phyloP scores from a whole-genome alignment of 2,888 invertebrate species.

The Perizoma flavofasciatum region DNA sequence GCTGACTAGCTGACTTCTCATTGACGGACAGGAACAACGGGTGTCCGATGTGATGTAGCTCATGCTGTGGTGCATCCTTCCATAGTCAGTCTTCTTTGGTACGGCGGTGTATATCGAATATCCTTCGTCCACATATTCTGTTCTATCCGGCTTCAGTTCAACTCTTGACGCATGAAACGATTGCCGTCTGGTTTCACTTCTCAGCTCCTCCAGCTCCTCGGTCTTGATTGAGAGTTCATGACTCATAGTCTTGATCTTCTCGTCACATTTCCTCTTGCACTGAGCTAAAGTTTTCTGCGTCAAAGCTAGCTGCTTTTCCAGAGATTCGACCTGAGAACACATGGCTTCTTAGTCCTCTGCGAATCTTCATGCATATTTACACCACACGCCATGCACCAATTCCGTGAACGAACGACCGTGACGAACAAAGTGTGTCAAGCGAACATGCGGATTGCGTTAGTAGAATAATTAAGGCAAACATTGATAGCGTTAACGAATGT shows the following conservation, averaged over 20 bases:
- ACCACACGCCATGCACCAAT: constrained; percentile 61
- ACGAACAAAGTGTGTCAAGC: constrained; percentile 46
- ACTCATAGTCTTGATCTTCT: constrained; percentile 82
- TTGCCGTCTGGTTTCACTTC: constrained; percentile 74
- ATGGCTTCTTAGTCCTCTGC: constrained; percentile 68
- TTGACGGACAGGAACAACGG: constrained; percentile 74
- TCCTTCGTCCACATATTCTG: constrained; percentile 77
- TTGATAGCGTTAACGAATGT: constrained; percentile 52
- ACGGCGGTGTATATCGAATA: constrained; percentile 77
- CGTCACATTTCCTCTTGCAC: constrained; percentile 80
- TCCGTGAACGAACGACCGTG: constrained; percentile 48
- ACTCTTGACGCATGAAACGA: constrained; percentile 73
- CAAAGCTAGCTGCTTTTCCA: constrained; percentile 83
- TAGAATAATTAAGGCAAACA: constrained; percentile 48
- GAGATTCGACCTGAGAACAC: constrained; percentile 83
- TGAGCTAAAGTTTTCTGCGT: constrained; percentile 82
- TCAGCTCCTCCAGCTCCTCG: constrained; percentile 77
- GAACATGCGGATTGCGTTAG: constrained; percentile 52
- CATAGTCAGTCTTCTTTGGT: constrained; percentile 77
- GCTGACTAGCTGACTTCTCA: constrained; percentile 76
- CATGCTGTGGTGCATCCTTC: constrained; percentile 79
- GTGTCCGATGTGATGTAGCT: constrained; percentile 73
- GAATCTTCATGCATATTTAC: constrained; percentile 68
- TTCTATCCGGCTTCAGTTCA: constrained; percentile 74
- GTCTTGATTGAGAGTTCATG: constrained; percentile 84